Base-by-base conservation (phyloP, 1,140 invertebrate genomes). In the Lutraria rhynchaena region DNA sequence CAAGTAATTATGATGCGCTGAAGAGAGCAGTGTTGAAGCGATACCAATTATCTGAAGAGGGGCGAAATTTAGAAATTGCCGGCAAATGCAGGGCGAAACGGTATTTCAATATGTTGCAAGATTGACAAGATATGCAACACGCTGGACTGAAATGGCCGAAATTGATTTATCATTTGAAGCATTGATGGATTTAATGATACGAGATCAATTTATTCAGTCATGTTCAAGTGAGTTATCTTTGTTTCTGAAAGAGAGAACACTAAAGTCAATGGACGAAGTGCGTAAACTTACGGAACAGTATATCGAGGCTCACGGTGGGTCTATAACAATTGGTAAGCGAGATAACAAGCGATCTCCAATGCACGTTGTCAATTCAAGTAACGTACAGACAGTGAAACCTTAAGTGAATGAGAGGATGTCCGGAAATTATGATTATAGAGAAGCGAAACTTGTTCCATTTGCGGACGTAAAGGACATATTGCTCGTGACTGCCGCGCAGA, bases 221-320 rank as follows among this genome's bases (percentile, higher is more conserved):
- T 70, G 44, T 19, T 49, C 41, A 15, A 0, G 13, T 17, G 49
- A 53, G 1, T 9, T 70, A 19, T 27, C 46, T n/a, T 31, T 53
- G 49, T 70, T 70, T n/a, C 41, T 70, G 44, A 70, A 70, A 53
- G 67, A 70, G 29, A 29, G 7, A 41, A 0, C 11, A 53, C 67
- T 46, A 19, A 70, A 33, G 15, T 17, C 44, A 27, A 53, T 51
- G 9, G 41, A 7, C 7, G 60, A 63, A 5, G 33, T 63, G n/a
- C 33, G 3, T 35, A 22, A 44, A 11, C 9, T 37, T 19, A n/a
- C 60, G 5, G 60, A 63, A 22, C 15, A 37, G 22, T 63, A 63
- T n/a, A 22, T 37, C 7, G 60, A 63, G 33, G 60, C 60, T 24
- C 60, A 63, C n/a, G 60, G 60, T 17, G 37, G 37, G 7, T 22